Evolutionary conservation across 2,888 invertebrate species (phyloP).

Genomic region (Maniola hyperantus): DNA sequence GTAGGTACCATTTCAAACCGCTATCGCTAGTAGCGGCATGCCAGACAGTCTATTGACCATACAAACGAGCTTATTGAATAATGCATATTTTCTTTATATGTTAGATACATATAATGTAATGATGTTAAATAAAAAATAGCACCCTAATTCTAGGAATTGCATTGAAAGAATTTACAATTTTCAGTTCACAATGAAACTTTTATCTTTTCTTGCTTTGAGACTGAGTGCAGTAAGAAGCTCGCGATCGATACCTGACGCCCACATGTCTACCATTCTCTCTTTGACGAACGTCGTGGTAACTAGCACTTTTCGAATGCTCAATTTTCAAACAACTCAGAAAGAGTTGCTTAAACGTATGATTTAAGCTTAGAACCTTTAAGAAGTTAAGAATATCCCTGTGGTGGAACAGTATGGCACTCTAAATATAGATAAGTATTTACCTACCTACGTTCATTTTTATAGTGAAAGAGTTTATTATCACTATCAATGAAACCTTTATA

Average conservation of each 20-base stretch:
- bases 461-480: too few species aligned
- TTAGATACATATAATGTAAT: too few species aligned
- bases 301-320: conserved; percentile 3
- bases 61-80: conserved; percentile 4
- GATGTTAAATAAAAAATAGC: neutral
- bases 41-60: conserved; percentile 2
- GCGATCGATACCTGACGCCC: conserved; percentile 10
- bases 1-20: neutral
- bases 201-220: conserved; percentile 13
- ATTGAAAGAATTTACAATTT: neutral
- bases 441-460: too few species aligned
- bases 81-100: neutral
- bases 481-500: too few species aligned
- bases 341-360: neutral
- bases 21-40: neutral
- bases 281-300: conserved; percentile 10
- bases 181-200: conserved; percentile 8
- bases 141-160: neutral
- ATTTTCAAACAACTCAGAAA: neutral
- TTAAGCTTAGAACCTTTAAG: neutral
- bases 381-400: neutral
- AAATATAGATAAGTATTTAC: too few species aligned
- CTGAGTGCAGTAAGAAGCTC: conserved; percentile 4
- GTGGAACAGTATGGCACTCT: neutral
- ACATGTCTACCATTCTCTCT: neutral